A percentile compares a stretch with the other conserved stretches of the same genome.
Evolutionary conservation across 2,888 invertebrate genomes (phyloP).

Genomic region (Acrobasis consociella): DNA sequence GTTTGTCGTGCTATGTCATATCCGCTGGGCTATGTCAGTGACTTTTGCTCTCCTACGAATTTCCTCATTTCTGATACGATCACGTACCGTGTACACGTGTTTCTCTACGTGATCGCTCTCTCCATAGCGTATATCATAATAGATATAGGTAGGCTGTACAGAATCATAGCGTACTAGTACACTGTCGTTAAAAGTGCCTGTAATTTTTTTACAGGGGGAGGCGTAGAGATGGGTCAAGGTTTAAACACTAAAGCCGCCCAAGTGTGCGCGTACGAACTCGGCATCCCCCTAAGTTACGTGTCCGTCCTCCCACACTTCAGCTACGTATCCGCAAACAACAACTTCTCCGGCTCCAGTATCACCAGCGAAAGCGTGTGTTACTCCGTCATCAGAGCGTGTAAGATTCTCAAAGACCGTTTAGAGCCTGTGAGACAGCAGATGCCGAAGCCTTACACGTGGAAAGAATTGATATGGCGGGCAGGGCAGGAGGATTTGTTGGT

Average conservation of each 20-base stretch:
- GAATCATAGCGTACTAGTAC: no score
- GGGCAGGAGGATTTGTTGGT: slow-evolving; percentile 65
- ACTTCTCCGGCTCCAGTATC: slow-evolving; percentile 85
- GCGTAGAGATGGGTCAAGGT: slow-evolving; percentile 90
- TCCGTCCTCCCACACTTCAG: slow-evolving; percentile 83
- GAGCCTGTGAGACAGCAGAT: slow-evolving; percentile 76
- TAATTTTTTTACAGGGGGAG: slow-evolving; percentile 78
- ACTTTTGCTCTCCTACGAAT: no score
- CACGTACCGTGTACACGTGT: no score
- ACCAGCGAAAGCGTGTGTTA: slow-evolving; percentile 85
- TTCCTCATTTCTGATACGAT: no score
- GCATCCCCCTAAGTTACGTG: slow-evolving; percentile 85
- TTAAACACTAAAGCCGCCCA: slow-evolving; percentile 90
- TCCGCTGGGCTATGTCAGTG: no score
- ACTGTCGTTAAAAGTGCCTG: no score
- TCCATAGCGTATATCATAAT: no score
- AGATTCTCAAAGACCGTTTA: slow-evolving; percentile 80
- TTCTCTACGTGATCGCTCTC: no score
- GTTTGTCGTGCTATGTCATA: no score
- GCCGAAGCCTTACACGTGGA: slow-evolving; percentile 78
- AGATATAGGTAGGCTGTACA: no score
- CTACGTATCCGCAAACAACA: slow-evolving; percentile 83
- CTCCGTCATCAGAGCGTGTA: slow-evolving; percentile 83
- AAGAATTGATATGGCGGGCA: slow-evolving; percentile 81
- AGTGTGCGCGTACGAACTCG: slow-evolving; percentile 88